Conservation (phyloP, 1,140 invertebrate species). For the Brachystomella parvula region DNA sequence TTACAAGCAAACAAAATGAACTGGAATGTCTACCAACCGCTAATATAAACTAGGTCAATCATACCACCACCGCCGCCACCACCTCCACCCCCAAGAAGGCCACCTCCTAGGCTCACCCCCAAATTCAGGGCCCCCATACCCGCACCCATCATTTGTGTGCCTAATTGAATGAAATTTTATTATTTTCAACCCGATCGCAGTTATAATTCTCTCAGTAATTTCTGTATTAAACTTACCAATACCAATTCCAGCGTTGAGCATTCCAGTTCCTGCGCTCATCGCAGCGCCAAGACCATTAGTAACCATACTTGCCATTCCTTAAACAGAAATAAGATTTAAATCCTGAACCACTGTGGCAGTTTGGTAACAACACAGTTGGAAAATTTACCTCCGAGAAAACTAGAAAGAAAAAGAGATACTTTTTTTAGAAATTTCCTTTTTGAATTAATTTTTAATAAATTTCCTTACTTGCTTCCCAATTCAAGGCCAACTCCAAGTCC, state of each 20-base stretch:
- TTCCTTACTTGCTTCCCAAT: not conserved
- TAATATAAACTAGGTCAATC: not conserved
- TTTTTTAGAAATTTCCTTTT: not conserved
- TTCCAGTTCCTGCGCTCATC: slow-evolving; percentile 1
- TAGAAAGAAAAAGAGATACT: not conserved
- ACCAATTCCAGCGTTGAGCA: not conserved
- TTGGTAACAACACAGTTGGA: not conserved
- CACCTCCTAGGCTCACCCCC: not conserved
- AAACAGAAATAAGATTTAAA: not conserved
- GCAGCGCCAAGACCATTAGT: not conserved
- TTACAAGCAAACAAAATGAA: too few relatives aligned
- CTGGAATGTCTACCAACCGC: not conserved
- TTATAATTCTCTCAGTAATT: not conserved
- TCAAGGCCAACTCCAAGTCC: not conserved
- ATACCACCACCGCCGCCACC: not conserved
- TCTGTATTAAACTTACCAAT: not conserved
- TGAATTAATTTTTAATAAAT: not conserved
- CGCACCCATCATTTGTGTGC: too few relatives aligned
- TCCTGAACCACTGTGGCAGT: too few relatives aligned
- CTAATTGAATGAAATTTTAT: too few relatives aligned
- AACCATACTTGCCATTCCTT: not conserved
- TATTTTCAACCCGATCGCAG: too few relatives aligned
- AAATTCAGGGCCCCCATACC: not conserved
- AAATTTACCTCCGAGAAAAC: not conserved
- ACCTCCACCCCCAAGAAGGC: not conserved